Conservation (phyloP, 1,140 invertebrate species). For the Cryptotermes secundus region DNA sequence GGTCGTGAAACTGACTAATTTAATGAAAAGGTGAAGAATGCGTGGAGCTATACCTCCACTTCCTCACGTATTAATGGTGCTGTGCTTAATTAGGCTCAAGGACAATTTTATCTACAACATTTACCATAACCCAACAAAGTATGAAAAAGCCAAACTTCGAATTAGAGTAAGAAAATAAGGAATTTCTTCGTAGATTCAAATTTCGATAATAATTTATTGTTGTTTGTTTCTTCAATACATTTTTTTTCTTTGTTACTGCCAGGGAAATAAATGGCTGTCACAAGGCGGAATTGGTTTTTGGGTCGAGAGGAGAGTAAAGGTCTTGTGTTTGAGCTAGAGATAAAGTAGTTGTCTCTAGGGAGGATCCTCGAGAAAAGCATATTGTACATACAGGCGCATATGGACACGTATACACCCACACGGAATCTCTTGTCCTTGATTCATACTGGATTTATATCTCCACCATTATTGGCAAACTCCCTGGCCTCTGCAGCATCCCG, state of each 20-base stretch:
- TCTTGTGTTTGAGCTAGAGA: constrained; percentile 28
- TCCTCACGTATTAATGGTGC: too few species aligned
- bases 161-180: background rate
- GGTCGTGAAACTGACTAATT: too few species aligned
- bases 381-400: background rate
- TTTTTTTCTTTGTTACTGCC: constrained; percentile 25
- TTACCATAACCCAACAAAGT: background rate
- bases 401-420: background rate
- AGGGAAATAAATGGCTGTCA: constrained; percentile 34
- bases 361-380: constrained; percentile 13
- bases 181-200: constrained; percentile 15
- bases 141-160: background rate
- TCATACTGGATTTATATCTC: constrained; percentile 11
- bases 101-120: too few species aligned
- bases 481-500: background rate
- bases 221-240: constrained; percentile 35
- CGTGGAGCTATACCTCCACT: too few species aligned
- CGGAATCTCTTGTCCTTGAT: background rate
- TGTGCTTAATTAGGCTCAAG: too few species aligned
- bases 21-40: too few species aligned
- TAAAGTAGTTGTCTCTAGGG: constrained; percentile 33
- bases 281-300: constrained; percentile 33
- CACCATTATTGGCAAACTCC: constrained; percentile 6
- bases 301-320: constrained; percentile 27
- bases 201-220: constrained; percentile 33